Conservation (phyloP, 2,888 invertebrate species). For the Caenorhabditis afra region DNA sequence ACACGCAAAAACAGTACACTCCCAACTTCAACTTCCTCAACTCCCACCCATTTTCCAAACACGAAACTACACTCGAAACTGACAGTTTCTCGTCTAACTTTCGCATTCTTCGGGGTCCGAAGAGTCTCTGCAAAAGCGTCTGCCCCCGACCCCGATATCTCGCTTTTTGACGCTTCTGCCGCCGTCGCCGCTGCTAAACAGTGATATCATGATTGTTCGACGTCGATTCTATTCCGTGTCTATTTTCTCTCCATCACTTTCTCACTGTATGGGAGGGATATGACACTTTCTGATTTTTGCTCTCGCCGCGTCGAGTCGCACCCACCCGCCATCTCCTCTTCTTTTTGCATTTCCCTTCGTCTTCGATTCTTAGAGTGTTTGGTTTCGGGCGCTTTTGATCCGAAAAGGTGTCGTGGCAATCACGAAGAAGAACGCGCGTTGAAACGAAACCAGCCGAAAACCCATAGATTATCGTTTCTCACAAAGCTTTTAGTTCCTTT, state of each 20-base stretch:
- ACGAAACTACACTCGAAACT: slow-evolving; percentile 6
- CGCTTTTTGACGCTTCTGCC: slow-evolving; percentile 19
- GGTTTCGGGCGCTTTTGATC: slow-evolving; percentile 33
- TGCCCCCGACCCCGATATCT: not conserved
- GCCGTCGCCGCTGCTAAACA: slow-evolving; percentile 14
- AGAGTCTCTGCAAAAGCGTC: too few relatives aligned
- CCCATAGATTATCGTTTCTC: slow-evolving; percentile 11
- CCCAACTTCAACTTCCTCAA: too few relatives aligned
- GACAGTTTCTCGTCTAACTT: too few relatives aligned
- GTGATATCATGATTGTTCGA: slow-evolving; percentile 33
- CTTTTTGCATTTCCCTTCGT: slow-evolving; percentile 39
- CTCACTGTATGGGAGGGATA: not conserved
- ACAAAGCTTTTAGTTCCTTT: too few relatives aligned
- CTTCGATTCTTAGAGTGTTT: slow-evolving; percentile 51
- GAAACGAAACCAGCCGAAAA: slow-evolving; percentile 1
- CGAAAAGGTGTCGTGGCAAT: not conserved
- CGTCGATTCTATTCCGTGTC: not conserved
- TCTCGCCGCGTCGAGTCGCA: slow-evolving; percentile 34
- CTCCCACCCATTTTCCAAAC: not conserved
- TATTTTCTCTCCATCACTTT: slow-evolving; percentile 1
- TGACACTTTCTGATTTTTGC: slow-evolving; percentile 47
- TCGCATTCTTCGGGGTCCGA: not conserved
- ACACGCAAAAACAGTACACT: too few relatives aligned
- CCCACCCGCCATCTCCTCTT: slow-evolving; percentile 18
- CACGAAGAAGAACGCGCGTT: not conserved